Evolutionary conservation across 2,113 vertebrate species (phyloP), one percentile per base, ranked within the genome.

Genomic region (Misgurnus mizolepis): DNA sequence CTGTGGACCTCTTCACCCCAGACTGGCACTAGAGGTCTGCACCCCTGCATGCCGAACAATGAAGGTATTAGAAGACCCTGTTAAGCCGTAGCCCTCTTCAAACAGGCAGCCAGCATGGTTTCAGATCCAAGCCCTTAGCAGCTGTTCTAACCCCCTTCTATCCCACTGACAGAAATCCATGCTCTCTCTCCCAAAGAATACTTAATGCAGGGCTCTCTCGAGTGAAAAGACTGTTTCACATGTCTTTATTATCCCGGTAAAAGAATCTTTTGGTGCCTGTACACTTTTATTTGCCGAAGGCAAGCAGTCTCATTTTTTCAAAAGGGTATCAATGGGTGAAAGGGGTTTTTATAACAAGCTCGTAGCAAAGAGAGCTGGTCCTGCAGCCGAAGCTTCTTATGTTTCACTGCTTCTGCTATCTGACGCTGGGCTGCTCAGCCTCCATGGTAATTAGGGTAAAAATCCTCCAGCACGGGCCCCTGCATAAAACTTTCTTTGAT

Each of bases 401-500:
- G 69, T 86, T 77, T 83, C 72, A 82, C 67, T 79, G 53, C 78
- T 49, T 76, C 72, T 76, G 72, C 65, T 14, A 77, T 89, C 78
- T 74, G 85, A 76, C 80, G 43, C 78, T 45, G 45, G 81, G 55
- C 80, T 64, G 64, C 15, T 0, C 73, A 73, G 78, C 0, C 14
- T 50, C 78, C 65, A 80, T 47, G 75, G 83, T 82, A 85, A 81
- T 61, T 81, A 74, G 47, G 67, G 65, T 78, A 80, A 61, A 83
- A 84, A 78, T 76, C 22, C 39, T 62, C 43, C 60, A 72, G 75
- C 70, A 73, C 84, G 77, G 83, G 49, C 80, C 49, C 47, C 79
- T 69, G 83, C 85, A 79, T 83, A 88, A 88, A 87, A 83, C 87
- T 49, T 89, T 82, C 82, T 90, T 90, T 89, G 86, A 85, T 89